Percentiles rank a stretch among this genome's conserved stretches.
Evolutionary conservation across 2,888 invertebrate genomes (phyloP).

Genomic region (Agrochola lychnidis): DNA sequence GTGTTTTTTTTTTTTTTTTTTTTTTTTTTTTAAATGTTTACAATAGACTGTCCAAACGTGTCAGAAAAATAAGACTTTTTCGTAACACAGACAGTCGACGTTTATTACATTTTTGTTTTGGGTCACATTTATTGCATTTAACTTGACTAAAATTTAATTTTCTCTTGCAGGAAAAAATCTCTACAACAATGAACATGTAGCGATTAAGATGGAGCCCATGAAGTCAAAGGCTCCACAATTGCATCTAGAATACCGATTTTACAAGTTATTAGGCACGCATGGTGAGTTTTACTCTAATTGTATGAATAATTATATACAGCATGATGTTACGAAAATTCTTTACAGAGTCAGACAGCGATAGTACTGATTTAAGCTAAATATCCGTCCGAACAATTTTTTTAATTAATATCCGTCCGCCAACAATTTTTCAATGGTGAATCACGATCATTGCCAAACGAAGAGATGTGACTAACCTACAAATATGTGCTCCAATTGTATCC

Average conservation of each 20-base stretch:
- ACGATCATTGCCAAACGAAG: slow-evolving; percentile 64
- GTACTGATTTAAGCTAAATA: slow-evolving; percentile 49
- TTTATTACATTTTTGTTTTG: slow-evolving; percentile 12
- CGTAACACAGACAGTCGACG: background rate
- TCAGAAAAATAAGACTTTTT: slow-evolving; percentile 33
- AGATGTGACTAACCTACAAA: slow-evolving; percentile 60
- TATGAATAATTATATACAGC: slow-evolving; percentile 52
- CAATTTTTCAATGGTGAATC: slow-evolving; percentile 64
- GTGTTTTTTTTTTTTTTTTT: too few relatives aligned
- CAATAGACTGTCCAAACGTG: slow-evolving; percentile 11
- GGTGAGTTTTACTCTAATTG: slow-evolving; percentile 92
- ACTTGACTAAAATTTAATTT: slow-evolving; percentile 52
- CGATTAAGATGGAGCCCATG: slow-evolving; percentile 99
- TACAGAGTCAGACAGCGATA: slow-evolving; percentile 36
- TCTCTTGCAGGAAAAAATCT: slow-evolving; percentile 98
- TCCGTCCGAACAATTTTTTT: slow-evolving; percentile 45
- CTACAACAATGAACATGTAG: slow-evolving; percentile 99
- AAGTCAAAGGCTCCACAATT: slow-evolving; percentile 99
- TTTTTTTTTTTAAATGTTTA: slow-evolving; percentile 46
- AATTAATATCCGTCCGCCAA: slow-evolving; percentile 53
- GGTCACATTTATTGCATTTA: slow-evolving; percentile 17
- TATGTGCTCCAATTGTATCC: slow-evolving; percentile 60
- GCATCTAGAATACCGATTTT: slow-evolving; percentile 99
- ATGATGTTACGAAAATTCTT: slow-evolving; percentile 55
- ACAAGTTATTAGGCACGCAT: slow-evolving; percentile 99